phyloP scores from a whole-genome alignment of 2,888 invertebrate genomes.

The Drosophila suboccidentalis region DNA sequence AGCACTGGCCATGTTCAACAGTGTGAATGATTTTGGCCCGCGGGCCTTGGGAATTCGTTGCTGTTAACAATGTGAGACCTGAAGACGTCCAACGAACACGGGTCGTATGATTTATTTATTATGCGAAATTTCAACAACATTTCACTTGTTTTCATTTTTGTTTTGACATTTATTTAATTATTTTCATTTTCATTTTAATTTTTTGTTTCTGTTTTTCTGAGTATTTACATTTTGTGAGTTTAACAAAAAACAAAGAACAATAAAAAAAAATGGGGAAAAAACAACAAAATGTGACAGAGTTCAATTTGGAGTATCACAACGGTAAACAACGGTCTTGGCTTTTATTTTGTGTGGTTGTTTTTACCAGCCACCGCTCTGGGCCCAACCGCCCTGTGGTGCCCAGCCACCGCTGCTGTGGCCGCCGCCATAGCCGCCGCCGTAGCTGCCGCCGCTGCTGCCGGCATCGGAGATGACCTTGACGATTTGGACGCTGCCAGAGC shows the following conservation, averaged over 20 bases:
- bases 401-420: slow-evolving; percentile 55
- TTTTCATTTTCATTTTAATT: slow-evolving; percentile 3
- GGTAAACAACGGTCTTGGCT: background rate
- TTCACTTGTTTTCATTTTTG: slow-evolving; percentile 10
- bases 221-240: slow-evolving; percentile 53
- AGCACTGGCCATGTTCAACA: slow-evolving; percentile 10
- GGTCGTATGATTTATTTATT: slow-evolving; percentile 31
- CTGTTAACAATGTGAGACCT: background rate
- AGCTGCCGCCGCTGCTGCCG: slow-evolving; percentile 42
- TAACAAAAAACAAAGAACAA: slow-evolving; percentile 31
- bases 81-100: slow-evolving; percentile 1
- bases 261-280: background rate
- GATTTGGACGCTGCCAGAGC: slow-evolving; percentile 44
- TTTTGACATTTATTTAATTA: slow-evolving; percentile 19
- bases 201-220: slow-evolving; percentile 37
- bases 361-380: slow-evolving; percentile 65
- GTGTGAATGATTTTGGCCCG: slow-evolving; percentile 24
- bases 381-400: slow-evolving; percentile 68
- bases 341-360: background rate
- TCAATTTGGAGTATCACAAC: slow-evolving; percentile 23
- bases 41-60: slow-evolving; percentile 8
- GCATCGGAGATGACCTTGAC: slow-evolving; percentile 47
- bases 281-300: slow-evolving; percentile 18
- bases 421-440: slow-evolving; percentile 38
- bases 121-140: slow-evolving; percentile 13